Evolutionary conservation across 1,140 invertebrate genomes (phyloP), one percentile per base, ranked within the genome.

Genomic region (Lerema accius): DNA sequence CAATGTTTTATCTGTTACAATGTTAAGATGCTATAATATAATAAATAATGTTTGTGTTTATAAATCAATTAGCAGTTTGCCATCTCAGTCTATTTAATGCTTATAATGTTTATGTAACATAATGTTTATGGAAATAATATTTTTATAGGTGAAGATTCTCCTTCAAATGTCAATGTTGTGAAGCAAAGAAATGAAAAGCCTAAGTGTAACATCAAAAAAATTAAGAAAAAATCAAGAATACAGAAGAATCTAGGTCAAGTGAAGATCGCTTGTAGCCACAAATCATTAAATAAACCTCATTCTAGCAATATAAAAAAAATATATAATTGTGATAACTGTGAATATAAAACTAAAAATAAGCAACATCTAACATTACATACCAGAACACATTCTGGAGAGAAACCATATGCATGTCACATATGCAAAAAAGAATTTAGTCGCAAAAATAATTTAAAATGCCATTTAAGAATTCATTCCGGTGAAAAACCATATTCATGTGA

Each of bases 401-500:
- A 37, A 11, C 35, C 35, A 11, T 37, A 37, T 37, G 1, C 35
- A n/a, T 37, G 35, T 37, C 35, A 37, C 1, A n/a, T 37, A 11
- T 37, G 35, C 11, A 37, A 37, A 37, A 37, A 37, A 7, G 35
- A 37, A 11, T 37, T 37, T 37, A 37, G 35, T 37, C 35, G 35
- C 0, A 37, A 37, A 37, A 37, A 37, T 11, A 37, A 37, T 37
- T 37, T 37, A 37, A n/a, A 37, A n/a, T 37, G 35, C 11, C 35
- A 37, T 37, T 37, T 37, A 37, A n/a, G 35, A 37, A 37, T 37
- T 11, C 35, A 37, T 37, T 37, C 35, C 35, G 35, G 35, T 37
- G 35, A 37, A 37, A 37, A 37, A 37, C 35, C 35, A 37, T 37
- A 37, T 37, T n/a, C 35, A 11, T 37, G 35, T n/a, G 35, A 37